Conservation (phyloP, 2,797 vertebrate genomes). For the Gephyroberyx darwinii region DNA sequence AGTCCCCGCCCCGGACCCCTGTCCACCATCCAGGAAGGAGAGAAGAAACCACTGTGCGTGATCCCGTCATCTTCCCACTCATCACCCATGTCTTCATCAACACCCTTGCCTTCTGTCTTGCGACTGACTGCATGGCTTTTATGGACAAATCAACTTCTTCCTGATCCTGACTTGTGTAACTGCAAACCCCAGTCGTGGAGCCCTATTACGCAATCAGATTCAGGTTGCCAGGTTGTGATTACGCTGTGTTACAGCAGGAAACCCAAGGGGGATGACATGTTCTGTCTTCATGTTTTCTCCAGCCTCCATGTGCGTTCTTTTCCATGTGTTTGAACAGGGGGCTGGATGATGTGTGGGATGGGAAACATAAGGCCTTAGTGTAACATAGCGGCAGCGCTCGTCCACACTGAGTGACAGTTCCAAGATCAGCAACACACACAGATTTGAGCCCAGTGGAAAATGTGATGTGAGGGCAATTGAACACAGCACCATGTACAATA, state of each 20-base stretch:
- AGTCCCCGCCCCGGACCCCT: conserved; percentile 62
- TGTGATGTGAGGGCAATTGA: conserved; percentile 41
- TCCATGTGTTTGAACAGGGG: conserved; percentile 37
- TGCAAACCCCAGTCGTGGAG: conserved; percentile 57
- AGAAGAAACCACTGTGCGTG: conserved; percentile 78
- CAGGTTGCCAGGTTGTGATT: conserved; percentile 9
- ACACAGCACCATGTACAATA: conserved; percentile 15
- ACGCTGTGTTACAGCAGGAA: background rate
- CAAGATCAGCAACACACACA: conserved; percentile 40
- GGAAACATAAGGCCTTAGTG: conserved; percentile 30
- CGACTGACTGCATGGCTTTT: conserved; percentile 63
- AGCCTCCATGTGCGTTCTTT: background rate
- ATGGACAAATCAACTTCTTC: conserved; percentile 43
- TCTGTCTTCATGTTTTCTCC: conserved; percentile 23
- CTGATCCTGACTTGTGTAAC: conserved; percentile 46
- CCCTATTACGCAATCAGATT: background rate
- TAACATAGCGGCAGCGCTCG: conserved; percentile 35
- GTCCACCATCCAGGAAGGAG: conserved; percentile 68
- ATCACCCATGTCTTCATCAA: conserved; percentile 9
- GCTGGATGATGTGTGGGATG: conserved; percentile 3
- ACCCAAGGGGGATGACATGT: conserved; percentile 9
- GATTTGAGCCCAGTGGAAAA: conserved; percentile 56
- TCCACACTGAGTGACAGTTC: conserved; percentile 48
- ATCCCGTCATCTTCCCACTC: conserved; percentile 16
- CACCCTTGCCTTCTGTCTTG: conserved; percentile 5